Evolutionary conservation across 2,888 invertebrate species (phyloP).

Genomic region (Ischnura elegans): DNA sequence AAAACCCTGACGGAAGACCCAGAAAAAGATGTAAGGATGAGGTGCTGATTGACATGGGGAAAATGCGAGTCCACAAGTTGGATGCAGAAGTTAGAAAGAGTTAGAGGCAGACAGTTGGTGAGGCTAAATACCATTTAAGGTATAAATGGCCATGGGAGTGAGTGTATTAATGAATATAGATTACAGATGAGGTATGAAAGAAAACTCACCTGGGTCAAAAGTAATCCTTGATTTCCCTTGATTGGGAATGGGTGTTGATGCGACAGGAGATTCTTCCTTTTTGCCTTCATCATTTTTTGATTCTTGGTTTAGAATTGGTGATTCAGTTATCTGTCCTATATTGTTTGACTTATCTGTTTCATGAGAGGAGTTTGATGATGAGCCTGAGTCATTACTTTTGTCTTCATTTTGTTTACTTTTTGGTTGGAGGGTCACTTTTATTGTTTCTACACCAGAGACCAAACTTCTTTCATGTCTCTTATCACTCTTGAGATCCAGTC

Average conservation of each 20-base stretch:
- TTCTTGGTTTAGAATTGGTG: not conserved
- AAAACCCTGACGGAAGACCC: too few relatives aligned
- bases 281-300: not conserved
- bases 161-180: too few relatives aligned
- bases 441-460: constrained; percentile 36
- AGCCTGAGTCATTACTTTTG: not conserved
- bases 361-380: not conserved
- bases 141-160: too few relatives aligned
- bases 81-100: too few relatives aligned
- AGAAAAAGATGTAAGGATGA: too few relatives aligned
- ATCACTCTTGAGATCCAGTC: constrained; percentile 17
- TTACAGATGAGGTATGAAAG: not conserved
- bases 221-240: constrained; percentile 14
- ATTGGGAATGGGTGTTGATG: constrained; percentile 19
- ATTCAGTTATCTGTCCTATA: not conserved
- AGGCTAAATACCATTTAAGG: too few relatives aligned
- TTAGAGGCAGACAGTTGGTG: too few relatives aligned
- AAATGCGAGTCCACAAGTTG: too few relatives aligned
- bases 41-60: too few relatives aligned
- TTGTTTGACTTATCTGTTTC: not conserved
- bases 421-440: constrained; percentile 46
- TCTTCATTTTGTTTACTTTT: constrained; percentile 22
- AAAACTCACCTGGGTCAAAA: constrained; percentile 19
- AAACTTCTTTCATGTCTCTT: constrained; percentile 44
- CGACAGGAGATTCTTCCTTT: not conserved